Evolutionary conservation across 2,113 vertebrate species (phyloP), one percentile per base, ranked within the genome.

Genomic region (Onychorhynchus coronatus): DNA sequence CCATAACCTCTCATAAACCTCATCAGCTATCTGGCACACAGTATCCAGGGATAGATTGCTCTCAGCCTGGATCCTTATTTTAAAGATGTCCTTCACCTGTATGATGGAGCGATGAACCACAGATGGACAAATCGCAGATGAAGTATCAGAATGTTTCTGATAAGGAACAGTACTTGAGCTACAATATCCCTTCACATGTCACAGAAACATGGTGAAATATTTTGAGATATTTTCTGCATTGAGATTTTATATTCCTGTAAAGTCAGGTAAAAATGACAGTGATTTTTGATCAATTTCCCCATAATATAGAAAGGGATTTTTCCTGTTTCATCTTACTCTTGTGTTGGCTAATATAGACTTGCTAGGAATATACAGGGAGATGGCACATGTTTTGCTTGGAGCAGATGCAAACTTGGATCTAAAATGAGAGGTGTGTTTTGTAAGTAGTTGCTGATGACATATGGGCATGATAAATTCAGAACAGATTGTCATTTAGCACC

Each of bases 371-470:
- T 83, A 31, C 19, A 68, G 47, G 68, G 72, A 87, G 47, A 61
- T 68, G 72, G 83, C 76, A 88, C 95, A 86, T 77, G 90, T 83
- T 93, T 95, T 96, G 72, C 68, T 93, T 80, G 80, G 85, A 95
- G 86, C 75, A 96, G 92, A 96, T 96, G 92, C 83, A 94, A 92
- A 93, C 88, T 92, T 89, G 92, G 79, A 84, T 96, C 96, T 97
- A 95, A 96, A 97, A 94, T 0, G 76, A 96, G 96, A 96, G 83
- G 80, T 94, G 92, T 95, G 83, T 92, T 94, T 94, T 94, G 22
- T 91, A 81, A 95, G 92, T 96, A 92, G 93, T 49, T 96, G 20
- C 91, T 95, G 93, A 41, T 94, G 85, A 65, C 95, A 96, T 96
- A 96, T 93, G 95, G 96, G 83, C 56, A 72, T 68, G 92, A 95